Conservation (phyloP, 2,113 vertebrate genomes). For the Piaya cayana region DNA sequence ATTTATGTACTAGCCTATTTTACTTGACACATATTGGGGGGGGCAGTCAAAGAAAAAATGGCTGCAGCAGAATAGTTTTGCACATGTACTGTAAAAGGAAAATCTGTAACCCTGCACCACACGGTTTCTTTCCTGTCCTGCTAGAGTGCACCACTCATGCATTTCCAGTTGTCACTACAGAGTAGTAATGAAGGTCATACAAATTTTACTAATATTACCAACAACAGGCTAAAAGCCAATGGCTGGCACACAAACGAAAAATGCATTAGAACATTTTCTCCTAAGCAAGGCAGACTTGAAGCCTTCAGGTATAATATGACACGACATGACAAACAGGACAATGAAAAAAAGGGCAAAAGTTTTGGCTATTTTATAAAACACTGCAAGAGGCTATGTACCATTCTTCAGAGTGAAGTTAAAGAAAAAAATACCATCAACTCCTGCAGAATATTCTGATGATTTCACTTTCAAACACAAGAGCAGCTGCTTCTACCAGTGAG, state of each 20-base stretch:
- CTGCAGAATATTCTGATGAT: not conserved
- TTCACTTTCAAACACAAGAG: not conserved
- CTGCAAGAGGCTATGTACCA: not conserved
- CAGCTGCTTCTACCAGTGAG: not conserved
- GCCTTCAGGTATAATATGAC: not conserved
- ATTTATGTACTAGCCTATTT: not conserved
- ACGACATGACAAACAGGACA: not conserved
- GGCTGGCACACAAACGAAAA: not conserved
- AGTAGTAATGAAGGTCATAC: not conserved
- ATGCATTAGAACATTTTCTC: not conserved
- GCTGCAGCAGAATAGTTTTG: not conserved
- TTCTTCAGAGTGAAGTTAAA: not conserved
- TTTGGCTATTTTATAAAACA: not conserved
- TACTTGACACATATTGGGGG: not conserved
- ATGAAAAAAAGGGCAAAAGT: not conserved
- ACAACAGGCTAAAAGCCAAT: not conserved
- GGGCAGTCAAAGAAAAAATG: not conserved
- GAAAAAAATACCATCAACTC: not conserved
- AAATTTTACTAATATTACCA: not conserved
- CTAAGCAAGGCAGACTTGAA: not conserved
- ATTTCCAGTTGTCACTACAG: not conserved
- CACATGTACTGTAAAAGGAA: not conserved
- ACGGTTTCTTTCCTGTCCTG: not conserved
- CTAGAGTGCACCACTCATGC: rapidly evolving
- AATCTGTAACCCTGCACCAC: not conserved